Percentiles rank a stretch among this genome's conserved stretches.
These are phyloP conservation scores for Xylota segnis DNA, from an alignment of 2,888 invertebrate species.

Conservation along the genomic window DNA sequence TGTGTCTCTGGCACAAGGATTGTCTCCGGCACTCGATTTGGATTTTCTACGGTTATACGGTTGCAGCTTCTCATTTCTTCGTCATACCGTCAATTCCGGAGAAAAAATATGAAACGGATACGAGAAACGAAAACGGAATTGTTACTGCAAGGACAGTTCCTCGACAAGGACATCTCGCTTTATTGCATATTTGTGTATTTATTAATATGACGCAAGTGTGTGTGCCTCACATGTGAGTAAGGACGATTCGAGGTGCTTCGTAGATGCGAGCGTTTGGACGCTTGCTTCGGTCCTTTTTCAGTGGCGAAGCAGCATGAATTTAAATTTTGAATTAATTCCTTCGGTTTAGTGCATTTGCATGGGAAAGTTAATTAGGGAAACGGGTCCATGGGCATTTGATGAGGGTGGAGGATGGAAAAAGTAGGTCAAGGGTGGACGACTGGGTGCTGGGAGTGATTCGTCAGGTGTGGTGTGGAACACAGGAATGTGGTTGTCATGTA, in stretches of 20 bases:
- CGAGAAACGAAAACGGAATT: constrained; percentile 29
- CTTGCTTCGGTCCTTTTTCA: neutral
- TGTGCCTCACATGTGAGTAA: constrained; percentile 29
- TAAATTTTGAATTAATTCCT: constrained; percentile 37
- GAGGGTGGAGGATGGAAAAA: constrained; percentile 5
- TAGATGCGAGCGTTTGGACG: constrained; percentile 14
- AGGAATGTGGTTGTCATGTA: too few relatives aligned
- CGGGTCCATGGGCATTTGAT: neutral
- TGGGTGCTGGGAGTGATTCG: too few relatives aligned
- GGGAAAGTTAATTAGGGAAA: constrained; percentile 32
- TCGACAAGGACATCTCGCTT: constrained; percentile 32
- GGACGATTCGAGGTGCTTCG: too few relatives aligned
- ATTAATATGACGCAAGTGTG: constrained; percentile 29
- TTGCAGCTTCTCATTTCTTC: constrained; percentile 12
- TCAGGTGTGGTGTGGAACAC: too few relatives aligned
- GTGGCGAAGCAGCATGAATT: neutral
- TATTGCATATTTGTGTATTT: constrained; percentile 39
- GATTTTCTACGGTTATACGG: neutral
- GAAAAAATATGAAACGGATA: constrained; percentile 35
- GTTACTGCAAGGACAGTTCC: constrained; percentile 26
- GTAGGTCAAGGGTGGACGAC: neutral
- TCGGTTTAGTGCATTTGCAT: constrained; percentile 27
- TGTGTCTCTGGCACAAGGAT: constrained; percentile 9
- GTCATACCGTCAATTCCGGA: constrained; percentile 16
- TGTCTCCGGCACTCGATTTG: neutral